These are phyloP conservation scores for Achroia grisella DNA, from an alignment of 1,140 invertebrate species.

Conservation along the genomic window DNA sequence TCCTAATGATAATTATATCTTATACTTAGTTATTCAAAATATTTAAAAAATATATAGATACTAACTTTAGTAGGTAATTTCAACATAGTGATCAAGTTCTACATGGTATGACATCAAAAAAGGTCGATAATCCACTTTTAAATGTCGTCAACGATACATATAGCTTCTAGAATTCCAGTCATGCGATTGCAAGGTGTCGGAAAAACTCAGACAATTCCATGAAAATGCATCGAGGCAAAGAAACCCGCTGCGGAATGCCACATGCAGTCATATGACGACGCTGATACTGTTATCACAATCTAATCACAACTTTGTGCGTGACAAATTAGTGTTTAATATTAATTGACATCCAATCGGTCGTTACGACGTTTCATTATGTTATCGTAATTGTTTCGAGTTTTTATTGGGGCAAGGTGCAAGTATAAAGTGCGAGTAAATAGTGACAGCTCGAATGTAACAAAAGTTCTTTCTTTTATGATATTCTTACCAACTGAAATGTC, in stretches of 20 bases:
- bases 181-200: constrained; percentile 69
- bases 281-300: constrained; percentile 35
- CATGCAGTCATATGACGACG: constrained; percentile 47
- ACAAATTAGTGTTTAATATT: constrained; percentile 53
- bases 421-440: constrained; percentile 16
- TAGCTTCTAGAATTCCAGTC: constrained; percentile 69
- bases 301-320: constrained; percentile 51
- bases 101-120: too few relatives aligned
- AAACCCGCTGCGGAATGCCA: constrained; percentile 62
- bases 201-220: constrained; percentile 68
- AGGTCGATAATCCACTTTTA: constrained; percentile 23
- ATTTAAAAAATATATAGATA: too few relatives aligned
- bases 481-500: too few relatives aligned
- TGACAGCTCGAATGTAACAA: constrained; percentile 31
- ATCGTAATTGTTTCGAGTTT: constrained; percentile 69
- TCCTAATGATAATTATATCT: too few relatives aligned
- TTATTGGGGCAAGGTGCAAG: constrained; percentile 63
- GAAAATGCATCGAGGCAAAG: constrained; percentile 63
- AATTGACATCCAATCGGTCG: constrained; percentile 38
- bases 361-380: constrained; percentile 47
- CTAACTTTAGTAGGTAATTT: too few relatives aligned
- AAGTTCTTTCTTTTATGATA: constrained; percentile 11
- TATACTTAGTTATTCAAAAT: too few relatives aligned
- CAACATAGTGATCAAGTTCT: constrained; percentile 12
- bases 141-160: constrained; percentile 30